A percentile compares a stretch with the other conserved stretches of the same genome.
phyloP scores from a whole-genome alignment of 2,797 vertebrate genomes.

The Eurystomus glaucurus region DNA sequence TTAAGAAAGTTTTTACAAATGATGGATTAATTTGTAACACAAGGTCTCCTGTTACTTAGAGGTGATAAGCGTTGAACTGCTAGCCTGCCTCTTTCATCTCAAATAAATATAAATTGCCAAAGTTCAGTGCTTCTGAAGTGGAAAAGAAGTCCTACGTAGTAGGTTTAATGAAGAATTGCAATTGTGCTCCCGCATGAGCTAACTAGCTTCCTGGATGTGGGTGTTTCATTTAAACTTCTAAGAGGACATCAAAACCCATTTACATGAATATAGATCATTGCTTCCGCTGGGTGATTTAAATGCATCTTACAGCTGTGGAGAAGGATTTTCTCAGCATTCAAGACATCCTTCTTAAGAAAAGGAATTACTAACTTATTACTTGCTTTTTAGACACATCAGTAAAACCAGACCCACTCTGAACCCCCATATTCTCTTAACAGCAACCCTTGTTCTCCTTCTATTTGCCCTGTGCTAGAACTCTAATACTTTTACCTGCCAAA shows the following conservation, averaged over 20 bases:
- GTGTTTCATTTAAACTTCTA: constrained; percentile 71
- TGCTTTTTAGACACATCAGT: not conserved
- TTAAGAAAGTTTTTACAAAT: not conserved
- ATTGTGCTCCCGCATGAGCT: constrained; percentile 49
- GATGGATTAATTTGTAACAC: not conserved
- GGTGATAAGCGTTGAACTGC: not conserved
- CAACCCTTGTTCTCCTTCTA: not conserved
- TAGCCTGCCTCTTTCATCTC: not conserved
- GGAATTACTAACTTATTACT: constrained; percentile 19
- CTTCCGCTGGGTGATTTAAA: constrained; percentile 65
- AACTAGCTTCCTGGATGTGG: constrained; percentile 68
- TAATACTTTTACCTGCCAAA: not conserved
- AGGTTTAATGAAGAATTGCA: constrained; percentile 32
- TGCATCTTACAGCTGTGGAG: constrained; percentile 68
- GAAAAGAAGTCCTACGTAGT: constrained; percentile 25
- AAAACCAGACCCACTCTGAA: not conserved
- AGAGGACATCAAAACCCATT: constrained; percentile 75
- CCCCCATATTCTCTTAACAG: not conserved
- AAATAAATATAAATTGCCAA: constrained; percentile 29
- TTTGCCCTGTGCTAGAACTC: not conserved
- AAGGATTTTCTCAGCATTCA: constrained; percentile 30
- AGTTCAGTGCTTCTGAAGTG: constrained; percentile 52
- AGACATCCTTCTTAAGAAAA: constrained; percentile 36
- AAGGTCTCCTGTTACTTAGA: constrained; percentile 6
- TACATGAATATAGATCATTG: constrained; percentile 65